phyloP scores from a whole-genome alignment of 2,113 vertebrate species.

The Ciconia maguari region DNA sequence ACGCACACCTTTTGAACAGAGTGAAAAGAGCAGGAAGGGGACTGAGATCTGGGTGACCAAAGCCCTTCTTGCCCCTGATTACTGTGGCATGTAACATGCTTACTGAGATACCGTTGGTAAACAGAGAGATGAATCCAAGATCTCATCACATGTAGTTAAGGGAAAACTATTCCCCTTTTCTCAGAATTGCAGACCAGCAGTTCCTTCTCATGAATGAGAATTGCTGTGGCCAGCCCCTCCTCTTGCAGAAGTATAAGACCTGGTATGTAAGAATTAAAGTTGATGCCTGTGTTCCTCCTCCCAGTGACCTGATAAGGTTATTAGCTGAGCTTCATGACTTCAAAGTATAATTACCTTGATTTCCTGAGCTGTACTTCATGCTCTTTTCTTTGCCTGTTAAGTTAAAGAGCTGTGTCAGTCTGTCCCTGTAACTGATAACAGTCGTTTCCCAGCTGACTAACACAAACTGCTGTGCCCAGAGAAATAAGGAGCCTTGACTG shows the following conservation, averaged over 20 bases:
- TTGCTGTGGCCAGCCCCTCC: not conserved
- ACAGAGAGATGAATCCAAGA: not conserved
- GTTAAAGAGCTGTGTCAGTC: not conserved
- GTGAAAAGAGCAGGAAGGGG: not conserved
- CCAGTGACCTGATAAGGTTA: not conserved
- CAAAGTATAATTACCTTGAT: not conserved
- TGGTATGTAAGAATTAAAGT: not conserved
- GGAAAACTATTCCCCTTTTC: not conserved
- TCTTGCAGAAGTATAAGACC: not conserved
- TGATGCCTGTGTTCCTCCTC: not conserved
- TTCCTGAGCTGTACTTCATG: slow-evolving; percentile 1
- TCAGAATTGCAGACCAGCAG: not conserved
- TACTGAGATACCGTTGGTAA: not conserved
- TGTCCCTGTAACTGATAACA: not conserved
- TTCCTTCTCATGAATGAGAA: not conserved
- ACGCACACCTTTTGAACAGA: not conserved
- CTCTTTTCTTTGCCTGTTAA: not conserved
- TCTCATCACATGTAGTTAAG: not conserved
- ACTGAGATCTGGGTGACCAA: not conserved
- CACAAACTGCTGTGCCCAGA: not conserved
- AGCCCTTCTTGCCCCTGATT: not conserved
- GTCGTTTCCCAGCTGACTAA: not conserved
- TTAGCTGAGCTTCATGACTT: not conserved
- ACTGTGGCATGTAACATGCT: not conserved
- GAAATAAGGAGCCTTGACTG: not conserved